Evolutionary conservation across 2,888 invertebrate species (phyloP).

Genomic region (Leuctra nigra): DNA sequence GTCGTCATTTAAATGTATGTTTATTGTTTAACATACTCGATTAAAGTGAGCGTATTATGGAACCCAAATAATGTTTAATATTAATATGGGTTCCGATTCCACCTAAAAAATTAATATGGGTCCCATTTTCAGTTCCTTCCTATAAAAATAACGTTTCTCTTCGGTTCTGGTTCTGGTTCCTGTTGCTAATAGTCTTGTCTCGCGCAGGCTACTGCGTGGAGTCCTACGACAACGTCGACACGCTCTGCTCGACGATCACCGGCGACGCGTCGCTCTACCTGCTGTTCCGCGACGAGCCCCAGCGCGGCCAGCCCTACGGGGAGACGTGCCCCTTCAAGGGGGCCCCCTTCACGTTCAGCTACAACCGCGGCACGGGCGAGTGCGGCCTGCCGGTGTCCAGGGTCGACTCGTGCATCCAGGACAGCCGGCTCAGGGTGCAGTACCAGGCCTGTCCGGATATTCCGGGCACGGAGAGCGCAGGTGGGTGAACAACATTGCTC

Average conservation of each 20-base stretch:
- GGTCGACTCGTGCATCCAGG: slow-evolving; percentile 78
- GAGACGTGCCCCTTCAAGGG: slow-evolving; percentile 74
- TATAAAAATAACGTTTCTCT: too few relatives aligned
- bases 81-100: too few relatives aligned
- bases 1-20: too few relatives aligned
- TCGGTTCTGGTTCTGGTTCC: too few relatives aligned
- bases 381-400: slow-evolving; percentile 69
- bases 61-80: too few relatives aligned
- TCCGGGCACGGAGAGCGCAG: slow-evolving; percentile 63
- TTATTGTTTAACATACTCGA: too few relatives aligned
- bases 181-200: too few relatives aligned
- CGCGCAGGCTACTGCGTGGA: slow-evolving; percentile 57
- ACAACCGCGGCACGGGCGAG: slow-evolving; percentile 66
- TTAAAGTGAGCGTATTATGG: too few relatives aligned
- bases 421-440: slow-evolving; percentile 67
- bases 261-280: slow-evolving; percentile 68
- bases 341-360: slow-evolving; percentile 75
- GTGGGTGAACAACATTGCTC: too few relatives aligned
- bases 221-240: slow-evolving; percentile 48
- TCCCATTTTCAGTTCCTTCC: too few relatives aligned
- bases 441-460: slow-evolving; percentile 81
- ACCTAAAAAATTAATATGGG: too few relatives aligned
- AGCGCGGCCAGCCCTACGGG: slow-evolving; percentile 38
- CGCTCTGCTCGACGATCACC: slow-evolving; percentile 60
- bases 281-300: slow-evolving; percentile 55